Base-by-base conservation (phyloP, 2,113 vertebrate genomes). In the Oreochromis tanganicae region DNA sequence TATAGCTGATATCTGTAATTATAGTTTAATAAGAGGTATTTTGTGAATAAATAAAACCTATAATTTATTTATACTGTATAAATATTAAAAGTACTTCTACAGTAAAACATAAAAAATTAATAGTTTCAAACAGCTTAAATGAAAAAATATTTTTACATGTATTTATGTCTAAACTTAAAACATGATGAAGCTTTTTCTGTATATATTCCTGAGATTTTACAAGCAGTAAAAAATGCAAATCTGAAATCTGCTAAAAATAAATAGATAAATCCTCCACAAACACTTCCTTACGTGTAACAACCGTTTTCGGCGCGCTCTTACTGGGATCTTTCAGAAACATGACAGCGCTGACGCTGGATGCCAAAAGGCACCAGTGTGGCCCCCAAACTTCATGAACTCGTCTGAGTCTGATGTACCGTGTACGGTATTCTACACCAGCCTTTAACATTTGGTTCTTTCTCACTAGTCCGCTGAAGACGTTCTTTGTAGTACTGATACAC, bases 261-360 rank as follows among this genome's bases (percentile, higher is more conserved):
- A 55, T 5, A 4, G 5, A 80, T 12, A 29, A 78, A 19, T 4
- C 27, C n/a, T 1, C 11, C 10, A 54, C 27, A 79, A 79, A 52
- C 27, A 19, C 66, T 27, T 16, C 7, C 1, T 46, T 17, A 46
- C 41, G 27, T 7, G 27, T 32, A 78, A n/a, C 9, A 36, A 36
- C 57, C 2, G 17, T 38, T 19, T 13, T 41, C 6, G 1, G 13
- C 3, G 3, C 9, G 9, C 9, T 38, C 36, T 38, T 38, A 38
- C 36, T 38, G 43, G 13, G 5, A 6, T 6, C 46, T 43, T 12
- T 43, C 43, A 46, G 43, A 46, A 14, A 41, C 38, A 41, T 11
- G 6, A 66, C 0, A 5, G 38, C 7, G 6, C 32, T 66, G 34
- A 38, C 6, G 4, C 4, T 2, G 4, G 13, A 14, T 3, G 2